These are phyloP conservation scores for Phoxinus dragarum DNA, from an alignment of 2,797 vertebrate genomes.

Conservation along the genomic window DNA sequence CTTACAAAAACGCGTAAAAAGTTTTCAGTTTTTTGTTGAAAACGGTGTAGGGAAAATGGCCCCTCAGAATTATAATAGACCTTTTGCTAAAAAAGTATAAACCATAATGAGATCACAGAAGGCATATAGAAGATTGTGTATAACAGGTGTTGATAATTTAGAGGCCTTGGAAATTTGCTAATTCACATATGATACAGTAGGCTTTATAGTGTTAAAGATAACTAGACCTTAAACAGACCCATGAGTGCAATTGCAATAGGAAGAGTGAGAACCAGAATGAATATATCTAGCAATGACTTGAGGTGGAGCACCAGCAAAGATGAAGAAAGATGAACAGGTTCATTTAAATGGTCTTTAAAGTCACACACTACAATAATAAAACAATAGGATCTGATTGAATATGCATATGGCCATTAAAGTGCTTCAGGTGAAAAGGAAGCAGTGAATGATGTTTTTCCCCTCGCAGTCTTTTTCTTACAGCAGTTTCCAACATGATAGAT, in stretches of 20 bases:
- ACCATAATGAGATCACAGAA: not conserved
- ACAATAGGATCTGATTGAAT: not conserved
- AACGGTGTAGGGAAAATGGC: not conserved
- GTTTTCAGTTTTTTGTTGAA: not conserved
- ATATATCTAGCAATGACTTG: not conserved
- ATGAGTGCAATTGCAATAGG: not conserved
- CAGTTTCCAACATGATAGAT: not conserved
- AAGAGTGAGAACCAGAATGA: conserved; percentile 19
- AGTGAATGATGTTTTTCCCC: not conserved
- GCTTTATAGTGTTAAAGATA: not conserved
- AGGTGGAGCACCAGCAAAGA: not conserved
- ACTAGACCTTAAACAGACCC: not conserved
- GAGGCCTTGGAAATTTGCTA: not conserved
- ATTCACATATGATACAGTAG: not conserved
- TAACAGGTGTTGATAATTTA: not conserved
- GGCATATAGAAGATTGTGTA: not conserved
- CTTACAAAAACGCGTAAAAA: not conserved
- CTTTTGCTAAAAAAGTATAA: not conserved
- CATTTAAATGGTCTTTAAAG: not conserved
- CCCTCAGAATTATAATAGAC: not conserved
- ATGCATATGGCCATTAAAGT: conserved; percentile 1
- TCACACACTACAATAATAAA: not conserved
- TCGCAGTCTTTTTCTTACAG: not conserved
- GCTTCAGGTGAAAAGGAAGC: not conserved
- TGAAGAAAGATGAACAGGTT: conserved; percentile 13